phyloP scores from a whole-genome alignment of 2,113 vertebrate genomes.

The Dasypus novemcinctus region DNA sequence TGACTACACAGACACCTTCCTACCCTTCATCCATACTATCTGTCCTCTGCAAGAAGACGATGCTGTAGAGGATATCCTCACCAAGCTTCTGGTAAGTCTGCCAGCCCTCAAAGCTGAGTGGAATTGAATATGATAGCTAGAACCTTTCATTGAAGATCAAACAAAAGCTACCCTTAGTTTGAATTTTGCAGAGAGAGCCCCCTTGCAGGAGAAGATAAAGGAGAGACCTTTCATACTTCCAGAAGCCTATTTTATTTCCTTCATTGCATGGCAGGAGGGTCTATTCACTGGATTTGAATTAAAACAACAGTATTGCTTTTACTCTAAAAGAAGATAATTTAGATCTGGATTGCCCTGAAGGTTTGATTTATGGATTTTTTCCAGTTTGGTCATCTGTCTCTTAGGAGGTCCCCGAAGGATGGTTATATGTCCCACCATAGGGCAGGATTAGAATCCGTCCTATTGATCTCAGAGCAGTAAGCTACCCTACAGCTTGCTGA shows the following conservation, averaged over 20 bases:
- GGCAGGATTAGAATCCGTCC: not conserved
- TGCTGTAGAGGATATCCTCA: conserved; percentile 80
- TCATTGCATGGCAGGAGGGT: not conserved
- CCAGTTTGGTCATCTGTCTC: not conserved
- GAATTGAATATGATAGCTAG: fast-evolving
- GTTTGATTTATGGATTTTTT: not conserved
- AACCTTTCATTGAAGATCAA: not conserved
- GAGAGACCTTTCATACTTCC: not conserved
- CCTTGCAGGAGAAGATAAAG: not conserved
- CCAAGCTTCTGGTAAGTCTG: conserved; percentile 86
- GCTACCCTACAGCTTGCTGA: not conserved
- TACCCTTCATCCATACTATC: conserved; percentile 95
- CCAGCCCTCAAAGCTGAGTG: fast-evolving
- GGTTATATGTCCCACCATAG: not conserved
- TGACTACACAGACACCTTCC: conserved; percentile 92
- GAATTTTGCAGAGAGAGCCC: not conserved
- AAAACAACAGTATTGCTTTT: not conserved
- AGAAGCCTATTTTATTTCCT: not conserved
- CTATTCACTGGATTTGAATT: not conserved
- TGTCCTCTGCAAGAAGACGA: conserved; percentile 84
- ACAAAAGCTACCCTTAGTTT: not conserved
- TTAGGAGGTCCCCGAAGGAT: not conserved
- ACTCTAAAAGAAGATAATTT: not conserved
- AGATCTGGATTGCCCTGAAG: not conserved
- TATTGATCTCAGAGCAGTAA: not conserved